phyloP scores from a whole-genome alignment of 2,888 invertebrate genomes.

The Spatulosminthurus flaviceps region DNA sequence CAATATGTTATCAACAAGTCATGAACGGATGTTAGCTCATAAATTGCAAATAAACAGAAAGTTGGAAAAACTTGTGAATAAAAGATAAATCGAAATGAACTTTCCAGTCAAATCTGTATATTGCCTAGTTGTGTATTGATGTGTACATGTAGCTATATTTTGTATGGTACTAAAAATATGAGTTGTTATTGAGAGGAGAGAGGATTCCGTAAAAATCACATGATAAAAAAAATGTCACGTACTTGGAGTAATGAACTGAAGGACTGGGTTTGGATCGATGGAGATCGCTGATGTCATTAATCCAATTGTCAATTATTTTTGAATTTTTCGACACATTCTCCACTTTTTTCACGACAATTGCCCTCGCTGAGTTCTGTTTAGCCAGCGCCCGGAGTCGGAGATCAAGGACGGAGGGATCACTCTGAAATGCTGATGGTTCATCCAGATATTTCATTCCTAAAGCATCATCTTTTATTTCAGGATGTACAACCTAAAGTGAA shows the following conservation, averaged over 20 bases:
- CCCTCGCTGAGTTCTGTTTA: conserved; percentile 74
- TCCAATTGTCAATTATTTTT: conserved; percentile 96
- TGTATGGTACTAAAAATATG: no score
- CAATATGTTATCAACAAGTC: neutral
- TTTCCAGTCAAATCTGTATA: neutral
- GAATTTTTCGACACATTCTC: conserved; percentile 78
- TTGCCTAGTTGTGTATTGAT: no score
- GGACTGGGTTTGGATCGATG: conserved; percentile 90
- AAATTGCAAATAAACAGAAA: neutral
- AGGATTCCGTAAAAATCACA: neutral
- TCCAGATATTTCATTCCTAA: conserved; percentile 85
- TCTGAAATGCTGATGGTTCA: conserved; percentile 94
- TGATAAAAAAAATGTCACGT: conserved; percentile 64
- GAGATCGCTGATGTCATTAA: conserved; percentile 90
- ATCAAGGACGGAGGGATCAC: conserved; percentile 92
- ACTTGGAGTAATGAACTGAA: conserved; percentile 82
- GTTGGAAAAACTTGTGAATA: neutral
- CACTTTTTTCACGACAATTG: conserved; percentile 66
- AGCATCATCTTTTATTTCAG: conserved; percentile 74
- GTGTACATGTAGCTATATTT: no score
- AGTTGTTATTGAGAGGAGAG: no score
- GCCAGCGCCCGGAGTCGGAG: conserved; percentile 82
- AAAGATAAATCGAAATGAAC: conserved; percentile 24
- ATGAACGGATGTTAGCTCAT: conserved; percentile 1
- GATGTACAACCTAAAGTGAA: conserved; percentile 72